phyloP scores from a whole-genome alignment of 1,140 invertebrate species.

The Drosophila prosaltans region DNA sequence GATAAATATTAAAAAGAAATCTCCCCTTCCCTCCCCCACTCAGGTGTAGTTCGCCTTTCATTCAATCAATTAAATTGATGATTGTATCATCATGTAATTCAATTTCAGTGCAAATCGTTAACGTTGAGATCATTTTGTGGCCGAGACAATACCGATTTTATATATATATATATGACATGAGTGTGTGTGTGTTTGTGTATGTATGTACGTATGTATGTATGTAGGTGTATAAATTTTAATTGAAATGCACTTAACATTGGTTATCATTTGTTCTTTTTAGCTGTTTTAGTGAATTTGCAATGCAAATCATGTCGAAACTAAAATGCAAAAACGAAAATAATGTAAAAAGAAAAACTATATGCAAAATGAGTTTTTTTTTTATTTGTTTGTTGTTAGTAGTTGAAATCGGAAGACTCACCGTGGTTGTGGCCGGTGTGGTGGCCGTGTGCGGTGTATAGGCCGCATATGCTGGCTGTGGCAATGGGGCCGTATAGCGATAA shows the following conservation, averaged over 20 bases:
- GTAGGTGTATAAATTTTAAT: not conserved
- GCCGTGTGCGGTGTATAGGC: slow-evolving; percentile 82
- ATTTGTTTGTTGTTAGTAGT: slow-evolving; percentile 4
- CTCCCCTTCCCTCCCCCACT: too few species aligned
- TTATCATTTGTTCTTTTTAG: not conserved
- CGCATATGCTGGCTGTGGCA: slow-evolving; percentile 81
- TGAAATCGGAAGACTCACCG: slow-evolving; percentile 64
- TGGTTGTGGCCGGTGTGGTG: slow-evolving; percentile 79
- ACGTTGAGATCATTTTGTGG: not conserved
- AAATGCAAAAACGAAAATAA: not conserved
- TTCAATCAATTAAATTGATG: not conserved
- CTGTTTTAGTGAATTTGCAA: not conserved
- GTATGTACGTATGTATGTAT: not conserved
- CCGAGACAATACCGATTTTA: not conserved
- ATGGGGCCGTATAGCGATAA: slow-evolving; percentile 81
- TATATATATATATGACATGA: too few species aligned
- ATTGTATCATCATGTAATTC: slow-evolving; percentile 1
- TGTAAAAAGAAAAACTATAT: too few species aligned
- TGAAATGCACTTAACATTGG: slow-evolving; percentile 15
- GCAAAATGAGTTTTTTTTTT: not conserved
- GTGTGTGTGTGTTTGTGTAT: not conserved
- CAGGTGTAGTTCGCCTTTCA: too few species aligned
- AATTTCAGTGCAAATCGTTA: not conserved
- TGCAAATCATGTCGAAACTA: slow-evolving; percentile 7
- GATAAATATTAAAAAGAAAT: too few species aligned